Conservation (phyloP, 2,797 vertebrate genomes). For the Oryzias sinensis region DNA sequence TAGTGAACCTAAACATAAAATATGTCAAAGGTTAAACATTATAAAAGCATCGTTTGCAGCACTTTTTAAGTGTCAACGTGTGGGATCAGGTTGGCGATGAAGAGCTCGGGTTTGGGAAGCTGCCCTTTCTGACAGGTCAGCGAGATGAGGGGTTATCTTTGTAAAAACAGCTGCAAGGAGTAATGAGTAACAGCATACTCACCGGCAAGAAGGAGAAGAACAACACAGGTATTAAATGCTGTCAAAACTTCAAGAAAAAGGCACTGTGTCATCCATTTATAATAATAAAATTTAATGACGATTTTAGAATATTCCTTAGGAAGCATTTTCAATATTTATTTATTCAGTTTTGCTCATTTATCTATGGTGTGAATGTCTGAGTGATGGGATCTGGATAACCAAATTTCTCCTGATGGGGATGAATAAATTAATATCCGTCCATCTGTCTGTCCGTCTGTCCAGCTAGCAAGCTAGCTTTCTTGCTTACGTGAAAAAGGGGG, state of each 20-base stretch:
- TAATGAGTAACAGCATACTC: constrained; percentile 63
- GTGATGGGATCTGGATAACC: too few relatives aligned
- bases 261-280: constrained; percentile 14
- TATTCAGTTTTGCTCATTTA: too few relatives aligned
- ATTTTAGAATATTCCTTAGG: background rate
- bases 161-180: constrained; percentile 56
- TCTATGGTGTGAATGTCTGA: too few relatives aligned
- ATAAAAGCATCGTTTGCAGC: background rate
- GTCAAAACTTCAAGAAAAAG: constrained; percentile 11
- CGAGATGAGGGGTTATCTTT: constrained; percentile 43
- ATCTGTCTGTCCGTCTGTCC: too few relatives aligned
- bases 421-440: too few relatives aligned
- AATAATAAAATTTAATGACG: background rate
- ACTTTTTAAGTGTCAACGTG: constrained; percentile 8
- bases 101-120: constrained; percentile 53
- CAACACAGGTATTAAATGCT: constrained; percentile 44
- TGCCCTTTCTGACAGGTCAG: constrained; percentile 55
- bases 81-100: constrained; percentile 44
- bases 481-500: too few relatives aligned
- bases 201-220: constrained; percentile 34
- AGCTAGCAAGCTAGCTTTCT: too few relatives aligned
- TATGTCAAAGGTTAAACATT: background rate
- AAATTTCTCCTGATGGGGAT: too few relatives aligned
- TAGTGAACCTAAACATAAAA: background rate
- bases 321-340: too few relatives aligned